These are phyloP conservation scores for Xestia ashworthii DNA, from an alignment of 2,888 invertebrate genomes.

Conservation along the genomic window DNA sequence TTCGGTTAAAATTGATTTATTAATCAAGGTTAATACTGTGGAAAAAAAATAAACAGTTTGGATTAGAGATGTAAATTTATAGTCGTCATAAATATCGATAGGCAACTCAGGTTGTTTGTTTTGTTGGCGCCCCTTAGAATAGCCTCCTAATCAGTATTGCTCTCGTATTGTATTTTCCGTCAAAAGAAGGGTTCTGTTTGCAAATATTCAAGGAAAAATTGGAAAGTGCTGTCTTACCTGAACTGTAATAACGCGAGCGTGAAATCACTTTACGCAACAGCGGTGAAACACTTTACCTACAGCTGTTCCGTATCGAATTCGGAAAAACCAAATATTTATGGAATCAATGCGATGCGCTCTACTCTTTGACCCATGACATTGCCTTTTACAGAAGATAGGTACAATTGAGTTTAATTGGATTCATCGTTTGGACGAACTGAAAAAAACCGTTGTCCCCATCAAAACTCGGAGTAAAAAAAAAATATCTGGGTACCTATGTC, in stretches of 20 bases:
- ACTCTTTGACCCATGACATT: slow-evolving; percentile 42
- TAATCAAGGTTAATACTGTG: slow-evolving; percentile 40
- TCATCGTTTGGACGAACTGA: slow-evolving; percentile 8
- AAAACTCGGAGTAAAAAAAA: neutral
- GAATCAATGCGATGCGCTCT: slow-evolving; percentile 44
- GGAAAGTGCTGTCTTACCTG: slow-evolving; percentile 56
- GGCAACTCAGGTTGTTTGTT: too few relatives aligned
- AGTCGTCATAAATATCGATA: slow-evolving; percentile 1
- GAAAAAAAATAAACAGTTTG: slow-evolving; percentile 5
- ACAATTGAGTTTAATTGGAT: slow-evolving; percentile 38
- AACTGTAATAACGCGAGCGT: slow-evolving; percentile 71
- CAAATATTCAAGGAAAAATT: slow-evolving; percentile 47
- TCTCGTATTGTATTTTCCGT: neutral
- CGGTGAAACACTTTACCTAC: slow-evolving; percentile 53
- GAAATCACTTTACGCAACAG: slow-evolving; percentile 73
- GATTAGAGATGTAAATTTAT: slow-evolving; percentile 9
- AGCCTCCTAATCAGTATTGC: slow-evolving; percentile 1
- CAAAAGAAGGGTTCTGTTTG: neutral
- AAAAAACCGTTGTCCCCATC: neutral
- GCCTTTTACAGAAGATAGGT: slow-evolving; percentile 21
- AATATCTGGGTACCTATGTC: too few relatives aligned
- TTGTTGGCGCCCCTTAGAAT: too few relatives aligned
- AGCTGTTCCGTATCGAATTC: slow-evolving; percentile 48
- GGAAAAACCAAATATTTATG: slow-evolving; percentile 52
- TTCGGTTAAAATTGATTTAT: slow-evolving; percentile 37